phyloP scores from a whole-genome alignment of 2,888 invertebrate genomes.

The Ochropacha duplaris region DNA sequence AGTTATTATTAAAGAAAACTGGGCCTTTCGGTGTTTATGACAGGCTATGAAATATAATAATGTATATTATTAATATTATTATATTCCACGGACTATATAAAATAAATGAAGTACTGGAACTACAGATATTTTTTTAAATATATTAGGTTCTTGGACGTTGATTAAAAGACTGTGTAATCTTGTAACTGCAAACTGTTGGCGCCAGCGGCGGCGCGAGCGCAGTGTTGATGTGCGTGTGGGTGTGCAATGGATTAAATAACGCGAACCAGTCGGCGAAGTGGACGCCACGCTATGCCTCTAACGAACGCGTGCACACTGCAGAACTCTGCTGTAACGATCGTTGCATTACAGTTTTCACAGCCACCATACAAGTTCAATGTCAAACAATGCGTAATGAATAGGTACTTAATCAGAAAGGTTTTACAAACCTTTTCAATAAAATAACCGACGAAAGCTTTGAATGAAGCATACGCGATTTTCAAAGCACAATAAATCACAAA shows the following conservation, averaged over 20 bases:
- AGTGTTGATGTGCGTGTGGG: conserved; percentile 21
- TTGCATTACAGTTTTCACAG: conserved; percentile 42
- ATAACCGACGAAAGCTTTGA: background rate
- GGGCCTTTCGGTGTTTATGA: too few relatives aligned
- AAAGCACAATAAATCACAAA: conserved; percentile 3
- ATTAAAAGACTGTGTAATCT: conserved; percentile 39
- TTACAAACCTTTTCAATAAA: background rate
- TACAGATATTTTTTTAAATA: background rate
- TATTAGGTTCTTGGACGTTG: conserved; percentile 21
- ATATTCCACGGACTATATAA: too few relatives aligned
- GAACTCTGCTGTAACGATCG: conserved; percentile 17
- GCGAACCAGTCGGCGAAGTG: conserved; percentile 57
- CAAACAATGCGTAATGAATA: conserved; percentile 15
- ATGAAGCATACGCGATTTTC: conserved; percentile 2
- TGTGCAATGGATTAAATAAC: conserved; percentile 62
- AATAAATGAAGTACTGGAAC: too few relatives aligned
- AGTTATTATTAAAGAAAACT: too few relatives aligned
- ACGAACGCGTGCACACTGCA: background rate
- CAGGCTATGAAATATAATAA: too few relatives aligned
- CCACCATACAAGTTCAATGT: conserved; percentile 43
- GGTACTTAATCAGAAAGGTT: conserved; percentile 2
- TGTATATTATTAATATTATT: too few relatives aligned
- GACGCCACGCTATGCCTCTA: conserved; percentile 5
- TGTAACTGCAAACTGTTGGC: conserved; percentile 51
- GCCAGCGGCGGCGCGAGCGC: conserved; percentile 27